Evolutionary conservation across 2,797 vertebrate species (phyloP).

Genomic region (Phrynocephalus vlangalii): DNA sequence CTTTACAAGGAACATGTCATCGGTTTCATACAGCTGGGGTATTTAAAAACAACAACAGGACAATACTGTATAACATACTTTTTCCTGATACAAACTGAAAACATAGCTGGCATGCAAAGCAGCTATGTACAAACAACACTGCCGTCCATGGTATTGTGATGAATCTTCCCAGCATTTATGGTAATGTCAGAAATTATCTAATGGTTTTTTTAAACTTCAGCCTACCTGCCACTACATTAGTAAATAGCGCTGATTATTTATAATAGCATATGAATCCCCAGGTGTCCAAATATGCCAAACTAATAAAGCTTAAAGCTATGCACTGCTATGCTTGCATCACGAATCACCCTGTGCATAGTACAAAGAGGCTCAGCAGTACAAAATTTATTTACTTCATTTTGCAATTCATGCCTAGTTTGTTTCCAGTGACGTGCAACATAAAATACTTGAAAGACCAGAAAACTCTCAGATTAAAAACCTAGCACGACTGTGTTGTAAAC

Average conservation of each 20-base stretch:
- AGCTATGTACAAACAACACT: constrained; percentile 9
- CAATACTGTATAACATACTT: constrained; percentile 3
- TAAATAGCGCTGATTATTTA: neutral
- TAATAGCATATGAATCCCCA: neutral
- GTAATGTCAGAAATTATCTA: neutral
- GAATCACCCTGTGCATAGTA: neutral
- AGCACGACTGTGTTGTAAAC: neutral
- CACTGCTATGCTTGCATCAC: neutral
- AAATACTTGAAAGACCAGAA: neutral
- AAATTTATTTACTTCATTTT: neutral
- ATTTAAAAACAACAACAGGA: constrained; percentile 6
- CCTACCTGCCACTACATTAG: neutral
- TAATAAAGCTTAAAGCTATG: neutral
- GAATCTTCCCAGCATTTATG: neutral
- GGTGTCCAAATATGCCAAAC: no score
- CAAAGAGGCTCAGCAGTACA: neutral
- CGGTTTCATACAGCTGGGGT: constrained; percentile 3
- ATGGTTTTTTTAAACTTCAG: neutral
- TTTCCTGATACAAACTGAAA: neutral
- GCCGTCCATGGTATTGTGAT: neutral
- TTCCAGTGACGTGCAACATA: neutral
- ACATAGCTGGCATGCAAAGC: neutral
- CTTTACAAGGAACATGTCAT: constrained; percentile 41
- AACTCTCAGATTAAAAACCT: neutral
- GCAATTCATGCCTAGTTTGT: neutral